Base-by-base conservation (phyloP, 2,888 invertebrate species). In the Megaustenia siamemsis region DNA sequence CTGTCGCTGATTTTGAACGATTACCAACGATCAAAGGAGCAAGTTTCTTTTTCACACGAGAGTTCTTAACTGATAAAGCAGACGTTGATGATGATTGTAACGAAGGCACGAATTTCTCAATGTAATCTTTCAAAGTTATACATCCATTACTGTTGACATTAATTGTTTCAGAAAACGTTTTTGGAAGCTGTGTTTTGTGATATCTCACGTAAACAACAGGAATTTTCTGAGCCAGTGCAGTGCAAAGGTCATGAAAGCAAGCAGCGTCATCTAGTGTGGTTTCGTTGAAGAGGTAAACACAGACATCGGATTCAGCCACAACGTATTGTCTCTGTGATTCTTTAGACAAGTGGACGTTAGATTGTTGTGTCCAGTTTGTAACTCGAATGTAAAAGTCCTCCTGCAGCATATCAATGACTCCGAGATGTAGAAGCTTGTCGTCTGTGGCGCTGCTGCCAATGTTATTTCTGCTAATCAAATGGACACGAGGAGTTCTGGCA, bases 301-400 rank as follows among this genome's bases (percentile, higher is more conserved):
- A 76, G 0, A 76, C 76, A 38, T 83, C 83, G 0, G 66, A 63
- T 15, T 76, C 76, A 8, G 83, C 76, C 2, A 83, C 43, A 10
- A 79, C 21, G 43, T 38, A 66, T 24, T 49, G 32, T 28, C 79
- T 43, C 28, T 79, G 43, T 21, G 49, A 28, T 10, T 24, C 32
- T 45, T 45, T 28, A 21, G 6, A 10, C 4, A 12, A 10, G 6
- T 40, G 66, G 0, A n/a, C 32, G 3, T 3, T 1, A 8, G 79
- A 35, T 18, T 12, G 45, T 8, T 66, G 79, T n/a, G 1, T 32
- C 6, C 6, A 12, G 38, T 81, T 68, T 28, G 32, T 45, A 1
- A 66, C 66, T 45, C 76, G 43, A 4, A 76, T 60, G 45, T 76
- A 76, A 45, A 82, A 83, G 24, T 83, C 83, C 38, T 83, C 83